Evolutionary conservation across 2,797 vertebrate species (phyloP).

Genomic region (Scolopax bukidnonensis): DNA sequence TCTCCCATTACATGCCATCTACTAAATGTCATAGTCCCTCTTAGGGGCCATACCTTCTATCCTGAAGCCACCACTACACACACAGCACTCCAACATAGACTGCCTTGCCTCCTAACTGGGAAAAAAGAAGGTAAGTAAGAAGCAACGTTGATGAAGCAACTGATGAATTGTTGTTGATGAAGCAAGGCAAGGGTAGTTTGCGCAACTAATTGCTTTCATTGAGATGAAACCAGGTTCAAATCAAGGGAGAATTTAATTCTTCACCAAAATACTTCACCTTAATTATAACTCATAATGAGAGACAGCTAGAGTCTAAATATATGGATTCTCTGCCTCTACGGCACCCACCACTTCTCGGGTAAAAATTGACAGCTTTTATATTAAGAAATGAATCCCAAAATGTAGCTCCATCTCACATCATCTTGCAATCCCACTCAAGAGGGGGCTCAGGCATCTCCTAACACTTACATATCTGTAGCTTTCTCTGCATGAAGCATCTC

Average conservation of each 20-base stretch:
- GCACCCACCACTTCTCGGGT: background rate
- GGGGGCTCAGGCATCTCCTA: background rate
- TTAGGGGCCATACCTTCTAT: background rate
- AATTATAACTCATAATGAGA: background rate
- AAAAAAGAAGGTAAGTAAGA: background rate
- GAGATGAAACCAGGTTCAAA: constrained; percentile 24
- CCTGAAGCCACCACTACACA: background rate
- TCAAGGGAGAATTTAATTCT: constrained; percentile 29
- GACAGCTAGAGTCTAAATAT: constrained; percentile 29
- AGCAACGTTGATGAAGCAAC: background rate
- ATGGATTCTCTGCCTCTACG: background rate
- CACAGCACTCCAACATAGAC: background rate
- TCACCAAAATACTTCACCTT: constrained; percentile 23
- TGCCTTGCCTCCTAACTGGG: background rate
- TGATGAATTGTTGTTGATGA: background rate
- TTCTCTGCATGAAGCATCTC: background rate
- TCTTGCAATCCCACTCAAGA: constrained; percentile 4
- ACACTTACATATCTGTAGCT: background rate
- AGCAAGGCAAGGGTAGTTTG: background rate
- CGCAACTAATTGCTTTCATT: constrained; percentile 1
- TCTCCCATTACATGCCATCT: background rate
- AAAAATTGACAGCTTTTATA: constrained; percentile 33
- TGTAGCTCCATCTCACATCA: background rate
- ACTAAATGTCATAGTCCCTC: background rate
- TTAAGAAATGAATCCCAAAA: constrained; percentile 26